A percentile compares a stretch with the other conserved stretches of the same genome.
Evolutionary conservation across 2,797 vertebrate species (phyloP).

Genomic region (Microctenopoma lineatum): DNA sequence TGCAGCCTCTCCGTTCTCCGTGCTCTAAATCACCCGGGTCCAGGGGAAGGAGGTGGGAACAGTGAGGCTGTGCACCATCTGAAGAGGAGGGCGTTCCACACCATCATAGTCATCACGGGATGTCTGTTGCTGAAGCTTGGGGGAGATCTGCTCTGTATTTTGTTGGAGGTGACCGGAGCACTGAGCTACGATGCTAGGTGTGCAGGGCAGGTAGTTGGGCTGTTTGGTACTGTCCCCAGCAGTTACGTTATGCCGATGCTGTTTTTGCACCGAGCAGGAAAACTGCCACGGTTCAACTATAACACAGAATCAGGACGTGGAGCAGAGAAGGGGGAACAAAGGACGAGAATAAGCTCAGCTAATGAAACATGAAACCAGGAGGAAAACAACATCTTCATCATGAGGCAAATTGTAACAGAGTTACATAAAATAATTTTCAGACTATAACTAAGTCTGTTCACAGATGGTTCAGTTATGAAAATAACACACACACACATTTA

Average conservation of each 20-base stretch:
- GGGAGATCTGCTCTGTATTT: background rate
- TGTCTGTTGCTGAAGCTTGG: slow-evolving; percentile 5
- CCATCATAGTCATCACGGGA: slow-evolving; percentile 22
- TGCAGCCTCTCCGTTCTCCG: slow-evolving; percentile 41
- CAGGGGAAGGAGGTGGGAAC: slow-evolving; percentile 25
- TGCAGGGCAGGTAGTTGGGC: rapidly evolving
- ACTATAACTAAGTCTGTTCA: too few relatives aligned
- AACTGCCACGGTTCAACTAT: slow-evolving; percentile 4
- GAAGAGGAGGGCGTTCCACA: slow-evolving; percentile 35
- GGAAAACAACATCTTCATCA: too few relatives aligned
- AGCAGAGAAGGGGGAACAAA: too few relatives aligned
- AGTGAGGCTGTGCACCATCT: slow-evolving; percentile 9
- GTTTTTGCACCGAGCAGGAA: slow-evolving; percentile 36
- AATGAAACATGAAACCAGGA: too few relatives aligned
- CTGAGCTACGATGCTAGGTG: background rate
- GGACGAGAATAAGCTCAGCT: too few relatives aligned
- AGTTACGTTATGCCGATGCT: slow-evolving; percentile 37
- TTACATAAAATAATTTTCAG: too few relatives aligned
- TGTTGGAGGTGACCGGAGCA: rapidly evolving
- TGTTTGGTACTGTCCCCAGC: slow-evolving; percentile 41
- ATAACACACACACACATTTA: too few relatives aligned
- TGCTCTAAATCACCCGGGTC: slow-evolving; percentile 32
- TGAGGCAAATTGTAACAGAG: too few relatives aligned
- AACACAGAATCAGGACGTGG: slow-evolving; percentile 1
- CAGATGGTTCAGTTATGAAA: too few relatives aligned